A percentile compares a stretch with the other conserved stretches of the same genome.
phyloP scores from a whole-genome alignment of 2,888 invertebrate species.

The Drosophila stalkeri region DNA sequence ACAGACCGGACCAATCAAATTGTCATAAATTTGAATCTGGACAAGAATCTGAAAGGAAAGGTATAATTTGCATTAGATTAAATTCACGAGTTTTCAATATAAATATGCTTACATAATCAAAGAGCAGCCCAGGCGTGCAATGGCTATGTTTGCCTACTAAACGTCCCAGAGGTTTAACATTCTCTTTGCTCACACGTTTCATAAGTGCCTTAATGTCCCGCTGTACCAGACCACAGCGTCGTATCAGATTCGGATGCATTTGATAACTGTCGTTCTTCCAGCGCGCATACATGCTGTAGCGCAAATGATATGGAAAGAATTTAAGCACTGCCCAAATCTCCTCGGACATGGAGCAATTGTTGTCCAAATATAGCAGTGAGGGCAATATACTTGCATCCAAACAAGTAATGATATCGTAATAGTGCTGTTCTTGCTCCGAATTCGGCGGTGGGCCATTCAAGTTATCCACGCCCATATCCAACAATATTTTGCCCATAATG shows the following conservation, averaged over 20 bases:
- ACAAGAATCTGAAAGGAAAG: constrained; percentile 87
- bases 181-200: constrained; percentile 99
- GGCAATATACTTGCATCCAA: constrained; percentile 96
- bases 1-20: constrained; percentile 97
- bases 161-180: constrained; percentile 97
- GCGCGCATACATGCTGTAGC: constrained; percentile 94
- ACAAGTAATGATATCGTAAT: constrained; percentile 93
- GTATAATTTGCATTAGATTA: background rate
- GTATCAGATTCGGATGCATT: constrained; percentile 93
- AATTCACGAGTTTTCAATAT: constrained; percentile 33
- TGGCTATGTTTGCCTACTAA: constrained; percentile 98
- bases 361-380: constrained; percentile 94
- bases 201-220: constrained; percentile 98
- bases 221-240: constrained; percentile 93
- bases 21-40: constrained; percentile 97
- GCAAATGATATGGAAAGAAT: constrained; percentile 93
- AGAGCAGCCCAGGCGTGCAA: constrained; percentile 96
- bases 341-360: constrained; percentile 98
- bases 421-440: constrained; percentile 87
- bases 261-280: constrained; percentile 97
- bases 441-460: constrained; percentile 81
- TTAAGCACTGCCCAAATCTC: constrained; percentile 97
- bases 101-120: constrained; percentile 93
- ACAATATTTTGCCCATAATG: constrained; percentile 85
- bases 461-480: constrained; percentile 84